Base-by-base conservation (phyloP, 2,888 invertebrate genomes). In the Xestia rhomboidea region DNA sequence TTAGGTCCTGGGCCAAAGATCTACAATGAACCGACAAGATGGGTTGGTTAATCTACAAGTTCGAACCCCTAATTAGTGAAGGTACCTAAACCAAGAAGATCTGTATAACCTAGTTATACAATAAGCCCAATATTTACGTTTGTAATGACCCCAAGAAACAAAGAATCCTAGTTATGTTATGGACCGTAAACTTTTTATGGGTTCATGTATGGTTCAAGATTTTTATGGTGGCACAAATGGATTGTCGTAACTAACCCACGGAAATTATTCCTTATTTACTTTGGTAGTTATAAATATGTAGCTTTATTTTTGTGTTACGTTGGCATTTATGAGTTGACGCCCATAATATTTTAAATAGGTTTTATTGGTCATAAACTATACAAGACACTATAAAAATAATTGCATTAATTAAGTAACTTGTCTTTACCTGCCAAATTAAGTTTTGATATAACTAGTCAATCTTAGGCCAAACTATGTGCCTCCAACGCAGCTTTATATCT, bases 131-230 rank as follows among this genome's bases (percentile, higher is more conserved):
- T 68, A 62, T 68, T 68, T 38, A 38, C 64, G 27, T 27, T 74
- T 63, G 27, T 51, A 72, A 67, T 51, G 34, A 68, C 41, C 41
- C 34, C 18, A 51, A 46, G 27, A 63, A 54, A 54, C 67, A 64
- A 63, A 54, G 27, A 68, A 64, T 76, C 57, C 27, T 21, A 30
- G 60, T 30, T 60, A 64, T 34, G 57, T 57, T 64, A 62, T 57
- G 11, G 69, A 62, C 30, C 46, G 46, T 80, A 68, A 82, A 49
- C 10, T 41, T 69, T 80, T 83, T 83, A 80, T 83, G 15, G 30
- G 44, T 77, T 54, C 63, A 76, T n/a, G 51, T 62, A 38, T 54
- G 51, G 49, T 64, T 76, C 82, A 68, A 49, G 38, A n/a, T 41
- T 79, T 60, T 80, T 77, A 82, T 70, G 51, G 46, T 46, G 38